Conservation (phyloP, 1,140 invertebrate genomes). For the Drosophila lacertosa region DNA sequence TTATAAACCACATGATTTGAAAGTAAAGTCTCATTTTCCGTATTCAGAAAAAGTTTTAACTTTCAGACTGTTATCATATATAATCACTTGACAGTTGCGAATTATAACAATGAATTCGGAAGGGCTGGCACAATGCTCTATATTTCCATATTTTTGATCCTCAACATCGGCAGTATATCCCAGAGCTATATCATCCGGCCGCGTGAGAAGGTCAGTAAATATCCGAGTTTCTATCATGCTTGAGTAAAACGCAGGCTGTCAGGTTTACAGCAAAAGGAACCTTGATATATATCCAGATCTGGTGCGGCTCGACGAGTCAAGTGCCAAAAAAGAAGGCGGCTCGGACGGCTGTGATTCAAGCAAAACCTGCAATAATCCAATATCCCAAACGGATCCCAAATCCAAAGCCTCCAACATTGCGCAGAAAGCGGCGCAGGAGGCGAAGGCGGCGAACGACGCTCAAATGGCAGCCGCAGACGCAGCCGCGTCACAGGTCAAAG, state of each 20-base stretch:
- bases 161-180: constrained; percentile 31
- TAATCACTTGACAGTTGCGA: constrained; percentile 19
- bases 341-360: not conserved
- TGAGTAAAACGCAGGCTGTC: not conserved
- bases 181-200: constrained; percentile 24
- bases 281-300: constrained; percentile 9
- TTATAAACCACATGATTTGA: constrained; percentile 47
- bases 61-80: constrained; percentile 16
- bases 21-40: constrained; percentile 54
- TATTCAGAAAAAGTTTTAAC: constrained; percentile 36
- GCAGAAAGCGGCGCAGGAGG: constrained; percentile 87
- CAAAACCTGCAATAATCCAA: not conserved
- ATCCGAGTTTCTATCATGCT: not conserved
- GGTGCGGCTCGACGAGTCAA: constrained; percentile 9
- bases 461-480: constrained; percentile 87
- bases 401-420: constrained; percentile 72
- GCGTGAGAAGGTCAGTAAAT: constrained; percentile 34
- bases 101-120: constrained; percentile 22
- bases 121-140: constrained; percentile 40
- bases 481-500: constrained; percentile 87
- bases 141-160: constrained; percentile 38
- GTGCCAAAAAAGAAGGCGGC: not conserved
- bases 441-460: constrained; percentile 87
- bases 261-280: constrained; percentile 41
- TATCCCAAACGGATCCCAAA: constrained; percentile 15